Percentiles rank a stretch among this genome's conserved stretches.
phyloP scores from a whole-genome alignment of 1,140 invertebrate species.

The Scylla paramamosain region DNA sequence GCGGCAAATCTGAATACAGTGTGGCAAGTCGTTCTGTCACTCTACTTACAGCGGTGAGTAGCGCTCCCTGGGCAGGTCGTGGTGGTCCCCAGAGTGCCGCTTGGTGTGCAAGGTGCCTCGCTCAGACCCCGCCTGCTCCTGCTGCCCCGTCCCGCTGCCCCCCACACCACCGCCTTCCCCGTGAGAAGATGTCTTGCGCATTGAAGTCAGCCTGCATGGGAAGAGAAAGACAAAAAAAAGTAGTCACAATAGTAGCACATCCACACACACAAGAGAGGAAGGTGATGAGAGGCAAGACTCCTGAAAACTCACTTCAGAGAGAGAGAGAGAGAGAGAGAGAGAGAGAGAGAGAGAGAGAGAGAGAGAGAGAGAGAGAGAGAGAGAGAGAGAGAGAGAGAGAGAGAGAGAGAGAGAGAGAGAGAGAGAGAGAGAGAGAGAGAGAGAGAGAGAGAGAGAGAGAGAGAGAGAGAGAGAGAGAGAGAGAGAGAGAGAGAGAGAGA shows the following conservation, averaged over 20 bases:
- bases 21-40: too few species aligned
- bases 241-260: too few species aligned
- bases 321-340: not conserved
- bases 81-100: conserved; percentile 91
- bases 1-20: too few species aligned
- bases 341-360: not conserved
- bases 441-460: not conserved
- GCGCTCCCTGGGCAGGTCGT: conserved; percentile 68
- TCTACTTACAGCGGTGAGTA: conserved; percentile 67
- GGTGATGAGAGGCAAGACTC: not conserved
- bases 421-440: not conserved
- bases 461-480: too few species aligned
- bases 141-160: conserved; percentile 79
- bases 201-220: conserved; percentile 79
- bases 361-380: not conserved
- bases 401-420: not conserved
- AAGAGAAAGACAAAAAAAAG: not conserved
- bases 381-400: not conserved
- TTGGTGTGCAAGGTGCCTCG: conserved; percentile 98
- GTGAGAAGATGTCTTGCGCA: conserved; percentile 93
- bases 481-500: too few species aligned
- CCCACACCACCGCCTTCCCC: conserved; percentile 68
- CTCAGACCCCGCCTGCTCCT: conserved; percentile 81
- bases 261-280: too few species aligned
- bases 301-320: not conserved